These are phyloP conservation scores for Tiliqua scincoides DNA, from an alignment of 2,113 vertebrate species.

Conservation along the genomic window DNA sequence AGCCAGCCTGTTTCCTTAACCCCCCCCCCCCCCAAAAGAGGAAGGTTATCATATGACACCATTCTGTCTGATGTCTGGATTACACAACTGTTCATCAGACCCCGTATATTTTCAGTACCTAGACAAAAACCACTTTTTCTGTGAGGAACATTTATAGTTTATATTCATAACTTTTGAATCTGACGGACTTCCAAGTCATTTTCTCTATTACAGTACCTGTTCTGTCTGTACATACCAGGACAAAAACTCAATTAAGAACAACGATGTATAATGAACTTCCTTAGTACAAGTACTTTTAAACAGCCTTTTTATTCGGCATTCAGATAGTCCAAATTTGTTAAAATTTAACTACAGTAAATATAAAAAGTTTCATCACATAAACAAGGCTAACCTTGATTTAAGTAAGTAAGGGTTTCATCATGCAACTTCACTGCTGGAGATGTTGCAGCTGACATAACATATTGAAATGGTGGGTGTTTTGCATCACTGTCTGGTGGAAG, in stretches of 20 bases:
- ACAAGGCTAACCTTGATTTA: conserved; percentile 82
- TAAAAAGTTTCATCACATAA: accelerated
- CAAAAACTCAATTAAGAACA: neutral
- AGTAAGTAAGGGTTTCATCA: conserved; percentile 85
- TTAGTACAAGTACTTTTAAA: neutral
- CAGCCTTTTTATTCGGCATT: neutral
- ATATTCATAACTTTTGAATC: too few relatives aligned
- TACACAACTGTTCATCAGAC: neutral
- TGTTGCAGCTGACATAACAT: conserved; percentile 84
- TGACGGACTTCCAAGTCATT: neutral
- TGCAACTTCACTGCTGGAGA: conserved; percentile 84
- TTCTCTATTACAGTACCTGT: neutral
- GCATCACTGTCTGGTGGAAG: conserved; percentile 81
- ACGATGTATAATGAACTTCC: neutral
- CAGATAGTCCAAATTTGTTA: neutral
- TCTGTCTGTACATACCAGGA: neutral
- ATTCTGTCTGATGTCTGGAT: neutral
- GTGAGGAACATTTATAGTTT: neutral
- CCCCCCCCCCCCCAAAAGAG: too few relatives aligned
- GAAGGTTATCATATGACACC: neutral
- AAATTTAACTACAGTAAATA: neutral
- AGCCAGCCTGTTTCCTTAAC: neutral
- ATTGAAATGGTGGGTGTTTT: conserved; percentile 85
- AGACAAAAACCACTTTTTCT: neutral
- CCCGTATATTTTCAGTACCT: neutral